phyloP scores from a whole-genome alignment of 2,113 vertebrate species.

The Pterocles orientalis region DNA sequence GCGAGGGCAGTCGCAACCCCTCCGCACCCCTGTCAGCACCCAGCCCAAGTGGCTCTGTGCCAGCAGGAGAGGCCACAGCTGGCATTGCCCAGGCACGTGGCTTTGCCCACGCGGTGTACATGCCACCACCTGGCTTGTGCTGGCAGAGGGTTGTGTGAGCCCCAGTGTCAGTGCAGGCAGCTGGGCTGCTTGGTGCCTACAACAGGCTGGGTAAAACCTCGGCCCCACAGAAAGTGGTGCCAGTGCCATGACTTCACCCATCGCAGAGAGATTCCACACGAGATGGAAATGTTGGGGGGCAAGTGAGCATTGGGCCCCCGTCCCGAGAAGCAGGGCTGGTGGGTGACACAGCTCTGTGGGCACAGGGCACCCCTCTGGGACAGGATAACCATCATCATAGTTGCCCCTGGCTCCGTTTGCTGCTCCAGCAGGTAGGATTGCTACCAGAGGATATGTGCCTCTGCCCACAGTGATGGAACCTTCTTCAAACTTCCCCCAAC shows the following conservation, averaged over 20 bases:
- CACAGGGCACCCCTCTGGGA: not conserved
- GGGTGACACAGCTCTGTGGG: not conserved
- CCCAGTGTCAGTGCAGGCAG: accelerated
- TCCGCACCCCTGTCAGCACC: accelerated
- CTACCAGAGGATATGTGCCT: not conserved
- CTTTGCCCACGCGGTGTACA: accelerated
- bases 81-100: accelerated
- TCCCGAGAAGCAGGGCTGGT: not conserved
- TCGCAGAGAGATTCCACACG: not conserved
- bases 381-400: not conserved
- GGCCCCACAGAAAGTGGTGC: accelerated
- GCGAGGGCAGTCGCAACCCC: accelerated
- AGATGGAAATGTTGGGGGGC: not conserved
- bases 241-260: accelerated
- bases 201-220: not conserved
- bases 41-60: accelerated
- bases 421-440: accelerated
- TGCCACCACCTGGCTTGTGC: not conserved
- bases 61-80: not conserved
- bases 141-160: accelerated
- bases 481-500: not conserved
- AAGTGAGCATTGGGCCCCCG: accelerated
- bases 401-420: not conserved
- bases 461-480: not conserved
- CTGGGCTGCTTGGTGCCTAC: not conserved